Conservation (phyloP, 2,888 invertebrate species). For the Amiota minor region DNA sequence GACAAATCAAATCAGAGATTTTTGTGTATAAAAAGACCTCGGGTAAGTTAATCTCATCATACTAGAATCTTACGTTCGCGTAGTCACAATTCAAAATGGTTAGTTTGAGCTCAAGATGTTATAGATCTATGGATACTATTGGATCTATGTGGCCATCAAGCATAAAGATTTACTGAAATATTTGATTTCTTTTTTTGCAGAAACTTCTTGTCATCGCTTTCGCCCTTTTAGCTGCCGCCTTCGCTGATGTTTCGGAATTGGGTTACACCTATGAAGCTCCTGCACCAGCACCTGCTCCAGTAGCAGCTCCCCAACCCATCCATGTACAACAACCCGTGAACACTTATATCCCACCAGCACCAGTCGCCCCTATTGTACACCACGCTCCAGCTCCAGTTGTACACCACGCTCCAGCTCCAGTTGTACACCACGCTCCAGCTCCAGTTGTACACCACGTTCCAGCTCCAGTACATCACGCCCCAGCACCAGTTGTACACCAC, state of each 20-base stretch:
- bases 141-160: background rate
- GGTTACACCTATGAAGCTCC: slow-evolving; percentile 56
- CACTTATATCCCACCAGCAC: slow-evolving; percentile 36
- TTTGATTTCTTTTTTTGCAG: slow-evolving; percentile 41
- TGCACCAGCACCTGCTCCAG: slow-evolving; percentile 19
- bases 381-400: slow-evolving; percentile 27
- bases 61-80: slow-evolving; percentile 50
- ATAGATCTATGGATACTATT: slow-evolving; percentile 7
- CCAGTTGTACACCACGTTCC: slow-evolving; percentile 17
- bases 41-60: slow-evolving; percentile 39
- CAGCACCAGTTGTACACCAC: slow-evolving; percentile 36
- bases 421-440: slow-evolving; percentile 27
- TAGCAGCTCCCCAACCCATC: slow-evolving; percentile 31
- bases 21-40: slow-evolving; percentile 55
- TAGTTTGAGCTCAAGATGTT: slow-evolving; percentile 33
- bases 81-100: slow-evolving; percentile 56
- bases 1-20: background rate
- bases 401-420: too few relatives aligned
- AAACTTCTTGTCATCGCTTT: slow-evolving; percentile 62
- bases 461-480: slow-evolving; percentile 40
- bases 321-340: slow-evolving; percentile 35
- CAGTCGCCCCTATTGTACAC: slow-evolving; percentile 28
- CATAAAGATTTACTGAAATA: background rate
- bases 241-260: slow-evolving; percentile 65
- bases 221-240: slow-evolving; percentile 57